Conservation (phyloP, 2,113 vertebrate genomes). For the Gavialis gangeticus region DNA sequence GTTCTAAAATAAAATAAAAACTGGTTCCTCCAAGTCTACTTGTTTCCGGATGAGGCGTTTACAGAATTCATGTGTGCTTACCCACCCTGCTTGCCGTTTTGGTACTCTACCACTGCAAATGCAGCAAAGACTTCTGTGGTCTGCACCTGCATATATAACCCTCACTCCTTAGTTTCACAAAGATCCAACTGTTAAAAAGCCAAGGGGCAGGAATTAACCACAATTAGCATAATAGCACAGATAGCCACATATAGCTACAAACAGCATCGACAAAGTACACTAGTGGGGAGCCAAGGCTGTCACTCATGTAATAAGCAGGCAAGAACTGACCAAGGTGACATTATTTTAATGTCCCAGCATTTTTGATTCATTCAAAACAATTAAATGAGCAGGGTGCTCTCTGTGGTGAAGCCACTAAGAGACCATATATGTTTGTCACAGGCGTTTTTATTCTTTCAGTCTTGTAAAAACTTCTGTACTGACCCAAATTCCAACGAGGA, state of each 20-base stretch:
- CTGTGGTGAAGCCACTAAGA: not conserved
- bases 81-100: not conserved
- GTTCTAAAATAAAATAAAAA: not conserved
- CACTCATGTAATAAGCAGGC: not conserved
- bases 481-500: not conserved
- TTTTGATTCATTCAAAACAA: not conserved
- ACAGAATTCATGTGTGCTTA: not conserved
- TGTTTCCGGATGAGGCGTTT: not conserved
- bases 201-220: not conserved
- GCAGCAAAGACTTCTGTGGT: not conserved
- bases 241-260: too few relatives aligned
- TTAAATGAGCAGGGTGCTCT: not conserved
- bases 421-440: not conserved
- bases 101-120: not conserved
- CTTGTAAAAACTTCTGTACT: not conserved
- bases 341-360: not conserved
- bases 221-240: too few relatives aligned
- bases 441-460: not conserved
- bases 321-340: not conserved
- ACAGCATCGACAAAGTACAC: not conserved
- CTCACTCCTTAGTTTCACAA: not conserved
- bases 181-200: not conserved
- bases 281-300: not conserved
- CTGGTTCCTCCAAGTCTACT: not conserved
- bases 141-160: not conserved